Base-by-base conservation (phyloP, 1,140 invertebrate genomes). In the Bombus difficillimus region DNA sequence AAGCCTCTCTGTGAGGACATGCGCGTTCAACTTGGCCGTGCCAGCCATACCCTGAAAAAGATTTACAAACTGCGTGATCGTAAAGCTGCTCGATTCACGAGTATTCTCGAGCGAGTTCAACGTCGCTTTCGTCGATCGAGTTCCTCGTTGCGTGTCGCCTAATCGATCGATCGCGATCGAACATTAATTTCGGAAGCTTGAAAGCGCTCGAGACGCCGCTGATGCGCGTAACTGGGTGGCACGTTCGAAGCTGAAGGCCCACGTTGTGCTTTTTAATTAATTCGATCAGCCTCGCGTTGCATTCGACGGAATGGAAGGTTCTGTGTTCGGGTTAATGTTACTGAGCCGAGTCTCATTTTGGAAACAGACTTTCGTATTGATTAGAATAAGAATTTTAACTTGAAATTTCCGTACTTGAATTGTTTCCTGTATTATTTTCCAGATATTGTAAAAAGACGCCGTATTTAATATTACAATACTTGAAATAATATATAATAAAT, bases 1-100 rank as follows among this genome's bases (percentile, higher is more conserved):
- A 94, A 95, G 94, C 94, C 95, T 95, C 94, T 95, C 95, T 95
- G 95, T 95, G 95, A 95, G 94, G 95, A 95, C 93, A 92, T 91
- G 94, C 92, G 93, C 95, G 94, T 95, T 93, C 94, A 95, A 91
- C 92, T 95, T 94, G 83, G 71, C 72, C 90, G 89, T 90, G 79
- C 84, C 84, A 90, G 64, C 81, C 71, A 13, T 53, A 43, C 2
- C 18, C 69, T 39, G 39, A 76, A 39, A 12, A 8, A 73, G 25
- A 43, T 39, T 25, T 22, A 13, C 22, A 59, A 18, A 18, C 39
- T 43, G 83, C 83, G 83, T 84, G 82, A 13, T 62, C 68, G 66
- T 25, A 32, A 83, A 84, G 83, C 83, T 71, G 22, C 25, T 18
- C 57, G 39, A 53, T 32, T 10, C 37, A 43, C 57, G 59, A 76